Evolutionary conservation across 2,888 invertebrate species (phyloP).

Genomic region (Lottia scabra): DNA sequence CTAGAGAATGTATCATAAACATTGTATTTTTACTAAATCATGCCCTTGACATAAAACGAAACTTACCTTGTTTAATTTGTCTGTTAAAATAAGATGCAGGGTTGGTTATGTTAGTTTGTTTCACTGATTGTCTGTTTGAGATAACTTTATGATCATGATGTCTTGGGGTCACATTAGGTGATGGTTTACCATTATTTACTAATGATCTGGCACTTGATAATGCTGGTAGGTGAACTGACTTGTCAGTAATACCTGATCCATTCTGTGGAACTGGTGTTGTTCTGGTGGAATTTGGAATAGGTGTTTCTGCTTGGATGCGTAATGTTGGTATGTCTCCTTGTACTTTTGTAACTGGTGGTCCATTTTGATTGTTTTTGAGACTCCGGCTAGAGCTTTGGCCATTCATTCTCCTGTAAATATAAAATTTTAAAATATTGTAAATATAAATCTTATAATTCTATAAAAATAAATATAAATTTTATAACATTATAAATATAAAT

Average conservation of each 20-base stretch:
- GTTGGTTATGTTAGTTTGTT: too few relatives aligned
- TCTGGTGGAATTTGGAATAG: conserved; percentile 43
- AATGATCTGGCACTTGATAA: conserved; percentile 36
- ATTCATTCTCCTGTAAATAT: conserved; percentile 54
- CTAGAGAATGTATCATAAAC: too few relatives aligned
- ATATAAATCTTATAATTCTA: too few relatives aligned
- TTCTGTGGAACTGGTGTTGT: conserved; percentile 44
- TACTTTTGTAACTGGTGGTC: not conserved
- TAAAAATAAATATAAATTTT: too few relatives aligned
- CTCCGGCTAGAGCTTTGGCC: conserved; percentile 43
- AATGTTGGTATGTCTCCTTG: conserved; percentile 50
- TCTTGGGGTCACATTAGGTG: conserved; percentile 20
- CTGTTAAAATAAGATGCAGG: too few relatives aligned
- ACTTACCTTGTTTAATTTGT: too few relatives aligned
- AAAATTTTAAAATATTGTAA: too few relatives aligned
- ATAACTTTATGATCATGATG: too few relatives aligned
- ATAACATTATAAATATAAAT: too few relatives aligned
- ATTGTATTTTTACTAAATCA: too few relatives aligned
- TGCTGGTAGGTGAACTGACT: conserved; percentile 35
- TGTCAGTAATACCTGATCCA: conserved; percentile 21
- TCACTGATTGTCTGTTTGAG: too few relatives aligned
- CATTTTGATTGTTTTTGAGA: conserved; percentile 19
- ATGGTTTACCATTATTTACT: conserved; percentile 45
- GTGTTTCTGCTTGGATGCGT: conserved; percentile 59
- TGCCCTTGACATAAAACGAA: too few relatives aligned